Evolutionary conservation across 1,140 invertebrate genomes (phyloP), one percentile per base, ranked within the genome.

Genomic region (Mycetomoellerius zeteki): DNA sequence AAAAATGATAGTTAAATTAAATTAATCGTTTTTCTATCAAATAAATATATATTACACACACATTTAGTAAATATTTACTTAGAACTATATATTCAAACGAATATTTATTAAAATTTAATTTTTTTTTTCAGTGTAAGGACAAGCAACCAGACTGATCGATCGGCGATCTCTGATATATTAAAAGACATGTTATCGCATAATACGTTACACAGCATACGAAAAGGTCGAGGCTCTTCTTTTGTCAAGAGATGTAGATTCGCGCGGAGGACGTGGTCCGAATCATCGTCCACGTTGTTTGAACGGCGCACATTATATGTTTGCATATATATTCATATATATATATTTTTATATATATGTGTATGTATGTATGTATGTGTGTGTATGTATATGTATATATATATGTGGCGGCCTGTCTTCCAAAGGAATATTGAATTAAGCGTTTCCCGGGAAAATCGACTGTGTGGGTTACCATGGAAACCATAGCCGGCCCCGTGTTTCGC

Each of bases 381-480:
- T 50, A 6, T 30, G 6, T 52, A 8, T 72, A 12, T 52, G 10
- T 30, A n/a, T 47, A 58, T 76, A 43, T 58, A 54, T 65, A 54
- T 75, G 30, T 50, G 43, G 30, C 50, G 65, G 76, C 43, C 37
- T 67, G 37, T 73, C 80, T 87, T 84, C 60, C 43, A 87, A 87
- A 87, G 80, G 81, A 85, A 87, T 87, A 87, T 87, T 85, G 86
- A 87, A 85, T 87, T 86, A 87, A 87, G 81, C 86, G 50, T 65
- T 87, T 84, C 85, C 84, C 86, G 86, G 86, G 81, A 87, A 87
- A 87, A 87, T 87, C 86, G 86, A 87, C 86, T 86, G 77, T 85
- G 69, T 73, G 62, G 33, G 86, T 87, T 85, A 64, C 86, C 81
- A 87, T 87, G 86, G 86, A 58, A 85, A 87, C 86, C 81, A 77